These are phyloP conservation scores for Apamea monoglypha DNA, from an alignment of 2,888 invertebrate genomes.

Conservation along the genomic window DNA sequence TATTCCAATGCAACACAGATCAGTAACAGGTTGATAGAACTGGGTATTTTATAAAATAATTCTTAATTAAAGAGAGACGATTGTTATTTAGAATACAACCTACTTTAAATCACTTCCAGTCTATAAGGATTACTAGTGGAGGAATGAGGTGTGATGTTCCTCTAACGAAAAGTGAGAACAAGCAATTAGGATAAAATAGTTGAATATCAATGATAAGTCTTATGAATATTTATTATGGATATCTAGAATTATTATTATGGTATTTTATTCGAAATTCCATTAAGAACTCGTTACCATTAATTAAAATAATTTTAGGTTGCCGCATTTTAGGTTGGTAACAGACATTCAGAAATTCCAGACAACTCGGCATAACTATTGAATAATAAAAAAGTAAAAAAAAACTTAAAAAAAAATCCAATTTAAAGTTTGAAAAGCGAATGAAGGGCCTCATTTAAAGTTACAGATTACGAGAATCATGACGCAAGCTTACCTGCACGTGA, in stretches of 20 bases:
- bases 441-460: constrained; percentile 54
- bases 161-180: neutral
- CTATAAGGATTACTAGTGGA: neutral
- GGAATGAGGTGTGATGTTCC: neutral
- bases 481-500: constrained; percentile 93
- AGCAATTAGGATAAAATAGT: constrained; percentile 8
- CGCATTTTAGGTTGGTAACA: constrained; percentile 12
- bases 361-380: constrained; percentile 7
- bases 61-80: neutral
- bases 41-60: neutral
- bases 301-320: constrained; percentile 13
- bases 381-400: constrained; percentile 6
- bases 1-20: neutral
- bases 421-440: constrained; percentile 41
- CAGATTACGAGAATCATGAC: constrained; percentile 34
- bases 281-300: constrained; percentile 34
- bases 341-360: constrained; percentile 11
- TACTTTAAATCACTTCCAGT: neutral
- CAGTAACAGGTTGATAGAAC: neutral
- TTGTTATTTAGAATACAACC: neutral
- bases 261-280: constrained; percentile 24
- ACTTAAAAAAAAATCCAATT: constrained; percentile 25
- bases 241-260: constrained; percentile 1
- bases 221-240: constrained; percentile 35
- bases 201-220: constrained; percentile 16